A percentile compares a stretch with the other conserved stretches of the same genome.
Evolutionary conservation across 2,113 vertebrate species (phyloP).

Genomic region (Takifugu flavidus): DNA sequence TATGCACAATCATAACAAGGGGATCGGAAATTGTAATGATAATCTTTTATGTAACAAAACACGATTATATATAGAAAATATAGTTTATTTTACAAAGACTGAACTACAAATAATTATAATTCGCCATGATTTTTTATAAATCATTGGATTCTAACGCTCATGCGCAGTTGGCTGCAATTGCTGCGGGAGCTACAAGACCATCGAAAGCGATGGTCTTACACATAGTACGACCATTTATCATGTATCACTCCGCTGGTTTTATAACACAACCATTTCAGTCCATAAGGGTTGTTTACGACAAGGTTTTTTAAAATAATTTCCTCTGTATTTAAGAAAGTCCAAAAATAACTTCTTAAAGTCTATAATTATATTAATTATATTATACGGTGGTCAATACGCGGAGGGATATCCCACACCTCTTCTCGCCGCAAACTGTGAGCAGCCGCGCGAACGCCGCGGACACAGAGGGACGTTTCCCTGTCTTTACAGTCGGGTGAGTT

Average conservation of each 20-base stretch:
- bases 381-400: slow-evolving; percentile 5
- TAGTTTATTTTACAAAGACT: too few species aligned
- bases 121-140: neutral
- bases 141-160: neutral
- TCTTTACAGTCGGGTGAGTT: slow-evolving; percentile 59
- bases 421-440: neutral
- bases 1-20: too few species aligned
- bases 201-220: slow-evolving; percentile 77
- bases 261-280: slow-evolving; percentile 11
- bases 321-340: neutral
- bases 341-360: neutral
- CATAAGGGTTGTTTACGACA: neutral
- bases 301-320: neutral
- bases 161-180: slow-evolving; percentile 14
- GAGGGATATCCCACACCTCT: slow-evolving; percentile 29
- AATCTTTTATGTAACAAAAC: too few species aligned
- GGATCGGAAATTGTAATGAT: too few species aligned
- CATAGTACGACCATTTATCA: neutral
- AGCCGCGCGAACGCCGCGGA: slow-evolving; percentile 58
- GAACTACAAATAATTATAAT: neutral
- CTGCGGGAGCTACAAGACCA: slow-evolving; percentile 59
- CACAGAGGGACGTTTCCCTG: slow-evolving; percentile 51
- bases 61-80: too few species aligned
- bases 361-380: rapidly evolving
- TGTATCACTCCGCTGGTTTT: slow-evolving; percentile 65